Percentiles rank a stretch among this genome's conserved stretches.
Conservation (phyloP, 1,140 invertebrate genomes). For the Calliopsis andreniformis region DNA sequence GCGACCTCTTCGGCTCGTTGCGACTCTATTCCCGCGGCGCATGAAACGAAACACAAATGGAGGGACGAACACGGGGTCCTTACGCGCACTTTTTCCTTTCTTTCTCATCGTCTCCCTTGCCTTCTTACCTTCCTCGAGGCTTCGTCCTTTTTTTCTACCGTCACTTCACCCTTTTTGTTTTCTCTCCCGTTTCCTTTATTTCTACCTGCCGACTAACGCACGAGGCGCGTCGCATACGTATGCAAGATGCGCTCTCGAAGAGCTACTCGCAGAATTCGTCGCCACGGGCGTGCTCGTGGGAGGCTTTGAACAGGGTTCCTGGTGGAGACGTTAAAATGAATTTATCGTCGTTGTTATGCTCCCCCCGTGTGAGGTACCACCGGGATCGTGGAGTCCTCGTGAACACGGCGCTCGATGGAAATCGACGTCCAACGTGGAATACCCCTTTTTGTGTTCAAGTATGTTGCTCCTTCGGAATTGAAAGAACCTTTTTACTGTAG, state of each 20-base stretch:
- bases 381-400: not conserved
- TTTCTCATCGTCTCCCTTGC: constrained; percentile 7
- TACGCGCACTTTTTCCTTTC: constrained; percentile 27
- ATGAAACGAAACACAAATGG: constrained; percentile 22
- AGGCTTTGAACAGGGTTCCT: constrained; percentile 21
- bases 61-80: constrained; percentile 32
- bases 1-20: not conserved
- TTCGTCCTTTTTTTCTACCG: not conserved
- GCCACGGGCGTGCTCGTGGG: constrained; percentile 37
- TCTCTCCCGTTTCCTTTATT: constrained; percentile 32
- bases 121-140: not conserved
- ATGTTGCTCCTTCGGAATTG: no score
- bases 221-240: constrained; percentile 7
- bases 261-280: constrained; percentile 41
- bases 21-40: constrained; percentile 12
- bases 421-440: not conserved
- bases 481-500: no score
- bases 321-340: constrained; percentile 43
- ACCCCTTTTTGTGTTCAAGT: no score
- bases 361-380: not conserved
- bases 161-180: not conserved
- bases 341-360: constrained; percentile 36
- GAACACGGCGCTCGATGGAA: not conserved
- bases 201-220: constrained; percentile 23
- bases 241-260: not conserved